phyloP scores from a whole-genome alignment of 2,113 vertebrate genomes.

The Ornithorhynchus anatinus region DNA sequence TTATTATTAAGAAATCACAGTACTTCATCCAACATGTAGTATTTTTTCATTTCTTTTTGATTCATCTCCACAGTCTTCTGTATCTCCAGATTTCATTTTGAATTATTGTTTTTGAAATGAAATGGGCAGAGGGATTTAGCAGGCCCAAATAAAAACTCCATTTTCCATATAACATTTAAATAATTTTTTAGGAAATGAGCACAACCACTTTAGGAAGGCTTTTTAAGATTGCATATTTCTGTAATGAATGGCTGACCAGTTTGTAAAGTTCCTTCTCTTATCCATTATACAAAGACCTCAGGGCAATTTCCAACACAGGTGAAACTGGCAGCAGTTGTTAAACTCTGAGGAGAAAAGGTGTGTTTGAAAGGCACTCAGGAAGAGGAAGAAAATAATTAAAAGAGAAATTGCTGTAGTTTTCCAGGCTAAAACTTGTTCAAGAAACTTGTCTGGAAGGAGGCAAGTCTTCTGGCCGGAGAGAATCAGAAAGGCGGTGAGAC shows the following conservation, averaged over 20 bases:
- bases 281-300: conserved; percentile 47
- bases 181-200: background rate
- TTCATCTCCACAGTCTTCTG: too few relatives aligned
- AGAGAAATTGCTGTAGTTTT: conserved; percentile 53
- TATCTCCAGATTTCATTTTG: too few relatives aligned
- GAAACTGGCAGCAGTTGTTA: conserved; percentile 43
- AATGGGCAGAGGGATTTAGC: conserved; percentile 9
- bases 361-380: conserved; percentile 37
- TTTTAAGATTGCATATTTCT: conserved; percentile 4
- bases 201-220: background rate
- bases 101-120: too few relatives aligned
- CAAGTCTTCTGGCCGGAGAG: conserved; percentile 54
- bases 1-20: too few relatives aligned
- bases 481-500: conserved; percentile 36
- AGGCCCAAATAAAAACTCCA: background rate
- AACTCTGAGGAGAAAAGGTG: conserved; percentile 39
- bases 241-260: background rate
- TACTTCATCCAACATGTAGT: too few relatives aligned
- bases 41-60: too few relatives aligned
- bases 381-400: conserved; percentile 51
- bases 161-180: background rate
- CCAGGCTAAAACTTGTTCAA: conserved; percentile 52
- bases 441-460: conserved; percentile 54
- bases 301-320: conserved; percentile 60
- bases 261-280: conserved; percentile 37